phyloP scores from a whole-genome alignment of 2,888 invertebrate genomes.

The Archips crataeganus region DNA sequence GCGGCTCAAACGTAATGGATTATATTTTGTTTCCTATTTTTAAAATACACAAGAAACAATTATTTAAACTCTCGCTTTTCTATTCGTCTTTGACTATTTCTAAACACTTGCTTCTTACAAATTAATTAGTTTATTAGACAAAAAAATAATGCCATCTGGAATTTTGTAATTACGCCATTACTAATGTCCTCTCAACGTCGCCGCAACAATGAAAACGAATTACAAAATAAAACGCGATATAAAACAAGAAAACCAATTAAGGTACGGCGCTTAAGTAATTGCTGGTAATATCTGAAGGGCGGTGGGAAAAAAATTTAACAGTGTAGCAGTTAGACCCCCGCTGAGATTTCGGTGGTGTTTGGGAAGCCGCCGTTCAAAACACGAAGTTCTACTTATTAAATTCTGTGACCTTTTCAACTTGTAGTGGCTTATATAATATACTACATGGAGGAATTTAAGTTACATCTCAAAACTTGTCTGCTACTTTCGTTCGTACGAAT shows the following conservation, averaged over 20 bases:
- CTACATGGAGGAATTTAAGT: neutral
- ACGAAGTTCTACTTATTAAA: conserved; percentile 2
- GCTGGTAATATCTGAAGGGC: conserved; percentile 16
- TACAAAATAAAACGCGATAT: conserved; percentile 31
- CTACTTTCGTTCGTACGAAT: neutral
- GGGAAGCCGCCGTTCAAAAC: neutral
- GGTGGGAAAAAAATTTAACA: neutral
- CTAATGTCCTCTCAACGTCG: neutral
- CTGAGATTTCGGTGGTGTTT: neutral
- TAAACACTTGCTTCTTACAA: neutral
- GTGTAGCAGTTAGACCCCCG: neutral
- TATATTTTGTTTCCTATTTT: no score
- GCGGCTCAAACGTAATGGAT: no score
- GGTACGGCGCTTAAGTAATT: conserved; percentile 32
- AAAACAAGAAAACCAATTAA: conserved; percentile 38
- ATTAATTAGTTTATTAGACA: neutral
- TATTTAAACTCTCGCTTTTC: no score
- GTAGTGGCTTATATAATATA: neutral
- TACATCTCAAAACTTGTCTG: no score
- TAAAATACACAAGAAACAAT: no score
- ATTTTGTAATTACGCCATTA: conserved; percentile 19
- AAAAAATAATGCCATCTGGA: conserved; percentile 3
- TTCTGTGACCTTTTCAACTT: neutral
- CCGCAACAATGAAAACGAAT: conserved; percentile 37
- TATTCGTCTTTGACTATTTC: neutral